These are phyloP conservation scores for Psilopsiagon aurifrons DNA, from an alignment of 2,113 vertebrate species.

Conservation along the genomic window DNA sequence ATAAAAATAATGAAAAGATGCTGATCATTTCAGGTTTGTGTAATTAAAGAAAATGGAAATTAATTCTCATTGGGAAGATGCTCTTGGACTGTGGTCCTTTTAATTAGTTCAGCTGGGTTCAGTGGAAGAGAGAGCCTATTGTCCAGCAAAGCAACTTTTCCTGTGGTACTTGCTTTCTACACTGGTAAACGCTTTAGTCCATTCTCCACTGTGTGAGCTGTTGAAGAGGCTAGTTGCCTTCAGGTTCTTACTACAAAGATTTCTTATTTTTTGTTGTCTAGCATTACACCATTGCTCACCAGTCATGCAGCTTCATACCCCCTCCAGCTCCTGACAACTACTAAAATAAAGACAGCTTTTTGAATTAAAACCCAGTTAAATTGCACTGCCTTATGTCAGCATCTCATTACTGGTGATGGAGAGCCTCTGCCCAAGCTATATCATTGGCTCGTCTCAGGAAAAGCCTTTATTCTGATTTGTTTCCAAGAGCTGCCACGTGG, in stretches of 20 bases:
- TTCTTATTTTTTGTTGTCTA: background rate
- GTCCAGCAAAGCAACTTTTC: background rate
- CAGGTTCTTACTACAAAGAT: background rate
- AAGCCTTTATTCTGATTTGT: background rate
- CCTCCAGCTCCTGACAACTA: background rate
- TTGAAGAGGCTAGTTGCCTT: background rate
- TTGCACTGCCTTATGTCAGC: background rate
- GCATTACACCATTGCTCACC: background rate
- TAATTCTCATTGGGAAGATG: background rate
- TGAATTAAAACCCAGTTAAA: background rate
- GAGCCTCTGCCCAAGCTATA: background rate
- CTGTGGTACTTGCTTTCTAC: background rate
- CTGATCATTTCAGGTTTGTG: background rate
- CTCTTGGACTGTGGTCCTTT: background rate
- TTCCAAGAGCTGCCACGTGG: background rate
- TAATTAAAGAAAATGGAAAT: background rate
- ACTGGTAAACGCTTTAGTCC: background rate
- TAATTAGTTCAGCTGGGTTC: background rate
- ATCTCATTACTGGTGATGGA: background rate
- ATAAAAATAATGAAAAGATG: background rate
- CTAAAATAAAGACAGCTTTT: background rate
- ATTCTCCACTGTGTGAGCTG: rapidly evolving
- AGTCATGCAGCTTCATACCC: background rate
- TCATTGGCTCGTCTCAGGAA: background rate
- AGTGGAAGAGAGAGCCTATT: background rate